Evolutionary conservation across 2,888 invertebrate species (phyloP).

Genomic region (Phania funesta): DNA sequence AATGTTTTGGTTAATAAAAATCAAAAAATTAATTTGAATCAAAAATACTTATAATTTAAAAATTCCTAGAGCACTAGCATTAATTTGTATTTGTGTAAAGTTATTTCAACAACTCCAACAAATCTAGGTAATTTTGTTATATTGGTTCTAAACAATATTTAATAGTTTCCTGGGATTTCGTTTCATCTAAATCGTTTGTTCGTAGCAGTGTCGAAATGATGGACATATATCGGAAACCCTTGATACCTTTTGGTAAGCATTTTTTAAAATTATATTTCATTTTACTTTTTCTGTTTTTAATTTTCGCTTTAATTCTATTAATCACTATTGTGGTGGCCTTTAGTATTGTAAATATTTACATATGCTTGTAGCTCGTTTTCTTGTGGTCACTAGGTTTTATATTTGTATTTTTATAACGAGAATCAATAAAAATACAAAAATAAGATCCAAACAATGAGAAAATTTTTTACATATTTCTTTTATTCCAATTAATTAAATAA

Average conservation of each 20-base stretch:
- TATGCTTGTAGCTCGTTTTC: too few relatives aligned
- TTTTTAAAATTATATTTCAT: neutral
- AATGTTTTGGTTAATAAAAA: conserved; percentile 1
- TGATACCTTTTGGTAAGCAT: conserved; percentile 49
- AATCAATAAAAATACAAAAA: too few relatives aligned
- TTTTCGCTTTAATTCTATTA: neutral
- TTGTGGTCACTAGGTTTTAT: too few relatives aligned
- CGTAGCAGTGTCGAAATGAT: conserved; percentile 16
- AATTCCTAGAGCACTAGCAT: neutral
- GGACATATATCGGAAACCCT: conserved; percentile 34
- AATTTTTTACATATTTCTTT: too few relatives aligned
- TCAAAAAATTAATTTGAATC: neutral
- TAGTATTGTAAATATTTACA: too few relatives aligned
- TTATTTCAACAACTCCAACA: neutral
- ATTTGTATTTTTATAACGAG: too few relatives aligned
- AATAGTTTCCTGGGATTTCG: too few relatives aligned
- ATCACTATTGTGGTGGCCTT: too few relatives aligned
- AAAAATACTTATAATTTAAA: neutral
- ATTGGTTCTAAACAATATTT: too few relatives aligned
- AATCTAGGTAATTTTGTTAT: neutral
- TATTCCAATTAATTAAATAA: too few relatives aligned
- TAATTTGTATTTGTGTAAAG: neutral
- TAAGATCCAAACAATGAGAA: too few relatives aligned
- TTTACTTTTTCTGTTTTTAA: neutral
- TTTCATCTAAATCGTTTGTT: neutral